Evolutionary conservation across 2,113 vertebrate species (phyloP), one percentile per base, ranked within the genome.

Genomic region (Phodopus roborovskii): DNA sequence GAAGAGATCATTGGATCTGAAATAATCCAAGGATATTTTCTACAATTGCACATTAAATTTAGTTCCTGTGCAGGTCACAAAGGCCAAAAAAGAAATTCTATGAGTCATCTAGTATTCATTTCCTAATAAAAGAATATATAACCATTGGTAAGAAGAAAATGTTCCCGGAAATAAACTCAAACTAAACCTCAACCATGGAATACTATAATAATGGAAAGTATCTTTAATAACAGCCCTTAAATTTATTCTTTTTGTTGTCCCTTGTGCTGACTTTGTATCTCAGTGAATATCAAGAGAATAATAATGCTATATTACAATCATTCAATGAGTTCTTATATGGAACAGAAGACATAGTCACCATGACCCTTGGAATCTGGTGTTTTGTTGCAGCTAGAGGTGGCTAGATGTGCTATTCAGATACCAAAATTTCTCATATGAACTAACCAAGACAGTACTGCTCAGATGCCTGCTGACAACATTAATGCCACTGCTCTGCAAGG

Each of bases 71-170:
- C 36, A 87, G 97, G 97, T 96, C 97, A 97, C 82, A 94, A 89
- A 97, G 93, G 93, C 83, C 95, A 95, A 70, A 83, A 91, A 93
- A 96, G 93, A 97, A 96, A 95, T 94, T 96, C 83, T 82, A 78
- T 96, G 93, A 95, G 81, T 97, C 97, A 97, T 92, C 78, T 97
- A 97, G 93, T 96, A 96, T 97, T 97, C 96, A 95, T 97, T 97
- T 97, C 88, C 93, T 97, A 96, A 96, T 95, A 96, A 96, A 96
- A 96, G 33, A 70, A 90, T 88, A 92, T 97, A 92, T 82, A 42
- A 53, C 22, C 75, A 45, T 82, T 94, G 85, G 85, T 91, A 96
- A 92, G 89, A 91, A 96, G 84, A 97, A 97, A 95, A 91, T 93
- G 91, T 94, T 97, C 94, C 96, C 12, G 7, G 96, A 97, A 96